Evolutionary conservation across 2,797 vertebrate genomes (phyloP).

Genomic region (Sylvia borin): DNA sequence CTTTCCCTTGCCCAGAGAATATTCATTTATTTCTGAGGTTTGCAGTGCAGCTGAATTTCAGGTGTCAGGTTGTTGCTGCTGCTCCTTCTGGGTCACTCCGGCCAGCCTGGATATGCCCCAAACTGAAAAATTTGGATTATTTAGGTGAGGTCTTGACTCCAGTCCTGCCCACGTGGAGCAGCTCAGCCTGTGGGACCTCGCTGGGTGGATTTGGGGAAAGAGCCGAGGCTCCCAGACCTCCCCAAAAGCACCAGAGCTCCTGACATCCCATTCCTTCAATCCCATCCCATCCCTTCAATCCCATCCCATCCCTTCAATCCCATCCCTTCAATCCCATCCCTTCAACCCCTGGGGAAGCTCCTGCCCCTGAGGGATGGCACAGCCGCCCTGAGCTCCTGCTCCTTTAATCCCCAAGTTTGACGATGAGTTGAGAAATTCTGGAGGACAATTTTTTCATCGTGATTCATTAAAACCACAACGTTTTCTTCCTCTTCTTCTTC

Average conservation of each 20-base stretch:
- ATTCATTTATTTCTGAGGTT: neutral
- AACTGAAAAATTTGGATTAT: neutral
- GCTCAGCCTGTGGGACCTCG: neutral
- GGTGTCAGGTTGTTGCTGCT: neutral
- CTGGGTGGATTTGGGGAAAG: neutral
- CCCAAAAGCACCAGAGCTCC: neutral
- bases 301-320: too few species aligned
- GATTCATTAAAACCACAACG: constrained; percentile 32
- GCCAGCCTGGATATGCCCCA: neutral
- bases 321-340: too few species aligned
- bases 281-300: neutral
- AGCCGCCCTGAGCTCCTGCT: neutral
- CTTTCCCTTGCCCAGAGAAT: neutral
- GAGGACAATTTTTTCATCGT: neutral
- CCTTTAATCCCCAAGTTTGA: neutral
- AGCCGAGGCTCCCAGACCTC: neutral
- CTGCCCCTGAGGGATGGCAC: neutral
- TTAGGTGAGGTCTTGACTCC: neutral
- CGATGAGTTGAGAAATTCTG: neutral
- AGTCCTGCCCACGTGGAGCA: neutral
- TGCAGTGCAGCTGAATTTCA: neutral
- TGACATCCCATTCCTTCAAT: neutral
- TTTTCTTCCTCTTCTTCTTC: too few species aligned
- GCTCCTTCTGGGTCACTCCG: neutral
- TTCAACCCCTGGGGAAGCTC: neutral